Percentiles rank a stretch among this genome's conserved stretches.
Evolutionary conservation across 2,888 invertebrate species (phyloP).

Genomic region (Tuberolachnus salignus): DNA sequence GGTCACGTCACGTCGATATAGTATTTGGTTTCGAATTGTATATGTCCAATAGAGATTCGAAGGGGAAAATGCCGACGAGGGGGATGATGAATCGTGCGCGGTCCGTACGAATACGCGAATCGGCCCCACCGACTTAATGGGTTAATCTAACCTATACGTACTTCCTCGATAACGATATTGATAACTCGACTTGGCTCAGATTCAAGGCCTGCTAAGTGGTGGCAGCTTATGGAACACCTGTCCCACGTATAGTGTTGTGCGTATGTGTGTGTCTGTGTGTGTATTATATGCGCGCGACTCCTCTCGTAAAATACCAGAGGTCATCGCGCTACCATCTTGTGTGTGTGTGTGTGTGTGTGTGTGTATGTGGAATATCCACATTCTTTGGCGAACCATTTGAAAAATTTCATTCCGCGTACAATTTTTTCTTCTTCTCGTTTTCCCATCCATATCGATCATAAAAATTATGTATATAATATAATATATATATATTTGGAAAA

Average conservation of each 20-base stretch:
- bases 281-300: slow-evolving; percentile 49
- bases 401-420: slow-evolving; percentile 50
- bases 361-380: slow-evolving; percentile 55
- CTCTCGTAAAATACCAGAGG: slow-evolving; percentile 56
- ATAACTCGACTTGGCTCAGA: slow-evolving; percentile 52
- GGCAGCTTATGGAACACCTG: slow-evolving; percentile 56
- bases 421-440: slow-evolving; percentile 49
- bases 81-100: too few relatives aligned
- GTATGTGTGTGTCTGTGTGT: slow-evolving; percentile 22
- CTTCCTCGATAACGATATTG: slow-evolving; percentile 43
- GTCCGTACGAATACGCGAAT: background rate
- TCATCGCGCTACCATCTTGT: slow-evolving; percentile 55
- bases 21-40: too few relatives aligned
- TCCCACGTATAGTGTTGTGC: background rate
- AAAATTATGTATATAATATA: background rate
- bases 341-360: slow-evolving; percentile 16
- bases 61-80: slow-evolving; percentile 23
- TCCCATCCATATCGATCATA: slow-evolving; percentile 47
- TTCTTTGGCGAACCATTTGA: slow-evolving; percentile 56
- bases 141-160: background rate
- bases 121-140: slow-evolving; percentile 16
- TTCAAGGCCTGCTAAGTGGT: slow-evolving; percentile 55
- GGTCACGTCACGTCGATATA: too few relatives aligned
- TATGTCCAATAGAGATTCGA: background rate
- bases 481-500: slow-evolving; percentile 27